Evolutionary conservation across 1,140 invertebrate species (phyloP).

Genomic region (Drosophila sucinea): DNA sequence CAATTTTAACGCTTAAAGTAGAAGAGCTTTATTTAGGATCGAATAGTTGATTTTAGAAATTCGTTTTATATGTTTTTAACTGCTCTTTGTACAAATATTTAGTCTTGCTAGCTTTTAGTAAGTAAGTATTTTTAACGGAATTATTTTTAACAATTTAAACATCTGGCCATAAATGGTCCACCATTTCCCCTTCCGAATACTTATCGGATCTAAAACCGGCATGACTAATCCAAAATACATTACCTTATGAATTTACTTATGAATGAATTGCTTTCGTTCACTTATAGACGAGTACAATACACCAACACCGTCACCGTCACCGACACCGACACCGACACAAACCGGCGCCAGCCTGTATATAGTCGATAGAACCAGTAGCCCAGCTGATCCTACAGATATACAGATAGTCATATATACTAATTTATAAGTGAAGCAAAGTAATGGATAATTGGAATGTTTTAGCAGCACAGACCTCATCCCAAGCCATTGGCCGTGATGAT

Average conservation of each 20-base stretch:
- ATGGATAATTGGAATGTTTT: conserved; percentile 83
- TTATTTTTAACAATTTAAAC: no score
- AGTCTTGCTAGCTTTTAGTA: no score
- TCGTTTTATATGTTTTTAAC: no score
- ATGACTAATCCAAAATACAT: conserved; percentile 13
- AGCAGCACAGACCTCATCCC: conserved; percentile 77
- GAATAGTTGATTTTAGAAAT: no score
- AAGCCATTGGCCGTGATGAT: conserved; percentile 74
- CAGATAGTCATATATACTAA: conserved; percentile 26
- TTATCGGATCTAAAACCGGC: neutral
- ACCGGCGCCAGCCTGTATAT: conserved; percentile 33
- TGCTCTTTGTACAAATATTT: no score
- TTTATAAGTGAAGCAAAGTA: conserved; percentile 12
- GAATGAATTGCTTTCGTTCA: conserved; percentile 48
- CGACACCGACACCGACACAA: conserved; percentile 27
- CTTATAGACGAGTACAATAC: conserved; percentile 49
- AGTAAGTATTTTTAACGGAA: no score
- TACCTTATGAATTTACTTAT: conserved; percentile 24
- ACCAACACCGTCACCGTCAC: conserved; percentile 1
- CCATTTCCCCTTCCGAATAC: neutral
- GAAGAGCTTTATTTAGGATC: neutral
- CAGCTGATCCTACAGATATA: conserved; percentile 18
- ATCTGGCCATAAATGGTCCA: no score
- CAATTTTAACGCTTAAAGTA: neutral
- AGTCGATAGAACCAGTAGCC: conserved; percentile 31